Conservation (phyloP, 2,797 vertebrate species). For the Parambassis ranga region DNA sequence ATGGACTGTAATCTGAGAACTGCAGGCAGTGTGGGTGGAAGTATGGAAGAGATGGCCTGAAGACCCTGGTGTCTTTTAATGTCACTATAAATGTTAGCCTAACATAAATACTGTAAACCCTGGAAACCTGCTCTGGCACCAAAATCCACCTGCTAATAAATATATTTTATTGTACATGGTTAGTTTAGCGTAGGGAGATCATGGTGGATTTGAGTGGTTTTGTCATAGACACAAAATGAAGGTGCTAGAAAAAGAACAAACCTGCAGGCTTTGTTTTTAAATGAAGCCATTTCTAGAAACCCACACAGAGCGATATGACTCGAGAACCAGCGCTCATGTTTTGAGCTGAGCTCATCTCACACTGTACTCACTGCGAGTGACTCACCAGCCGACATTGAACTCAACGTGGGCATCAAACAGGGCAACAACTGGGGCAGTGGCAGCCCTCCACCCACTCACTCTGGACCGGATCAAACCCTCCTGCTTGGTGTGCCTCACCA, state of each 20-base stretch:
- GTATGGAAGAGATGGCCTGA: too few species aligned
- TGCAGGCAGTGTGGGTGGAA: too few species aligned
- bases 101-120: too few species aligned
- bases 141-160: background rate
- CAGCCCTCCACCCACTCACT: slow-evolving; percentile 94
- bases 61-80: too few species aligned
- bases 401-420: slow-evolving; percentile 98
- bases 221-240: slow-evolving; percentile 1
- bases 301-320: slow-evolving; percentile 40
- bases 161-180: background rate
- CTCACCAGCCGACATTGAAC: slow-evolving; percentile 95
- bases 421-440: slow-evolving; percentile 93
- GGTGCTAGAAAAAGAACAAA: background rate
- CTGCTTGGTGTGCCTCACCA: slow-evolving; percentile 91
- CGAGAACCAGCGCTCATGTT: background rate
- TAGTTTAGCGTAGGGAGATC: background rate
- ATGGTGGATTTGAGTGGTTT: background rate
- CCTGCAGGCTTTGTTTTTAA: slow-evolving; percentile 19
- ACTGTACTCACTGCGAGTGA: slow-evolving; percentile 50
- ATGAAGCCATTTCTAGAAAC: slow-evolving; percentile 16
- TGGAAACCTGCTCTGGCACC: too few species aligned
- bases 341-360: slow-evolving; percentile 12
- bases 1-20: too few species aligned
- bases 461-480: slow-evolving; percentile 96
- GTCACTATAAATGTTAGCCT: too few species aligned